Conservation (phyloP, 2,797 vertebrate genomes). For the Siniperca scherzeri region DNA sequence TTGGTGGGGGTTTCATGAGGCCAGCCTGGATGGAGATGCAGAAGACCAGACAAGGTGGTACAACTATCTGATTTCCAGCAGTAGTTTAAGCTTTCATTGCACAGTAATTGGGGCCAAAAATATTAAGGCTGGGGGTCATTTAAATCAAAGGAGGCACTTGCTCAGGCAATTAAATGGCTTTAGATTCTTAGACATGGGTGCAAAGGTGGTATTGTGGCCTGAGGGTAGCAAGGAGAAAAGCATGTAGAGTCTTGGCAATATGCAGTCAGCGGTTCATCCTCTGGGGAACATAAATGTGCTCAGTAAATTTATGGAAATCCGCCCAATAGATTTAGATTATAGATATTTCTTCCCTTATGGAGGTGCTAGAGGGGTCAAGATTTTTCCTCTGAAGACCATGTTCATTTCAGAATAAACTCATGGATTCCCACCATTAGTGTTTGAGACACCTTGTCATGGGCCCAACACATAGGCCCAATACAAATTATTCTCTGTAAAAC, state of each 20-base stretch:
- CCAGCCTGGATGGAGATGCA: background rate
- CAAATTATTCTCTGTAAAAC: too few species aligned
- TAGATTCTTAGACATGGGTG: background rate
- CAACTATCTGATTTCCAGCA: background rate
- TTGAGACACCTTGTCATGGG: too few species aligned
- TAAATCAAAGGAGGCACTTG: background rate
- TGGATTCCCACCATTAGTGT: too few species aligned
- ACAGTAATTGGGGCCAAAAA: background rate
- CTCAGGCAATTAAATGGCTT: background rate
- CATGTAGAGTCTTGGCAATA: background rate
- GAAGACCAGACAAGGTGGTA: background rate
- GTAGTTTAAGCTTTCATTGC: background rate
- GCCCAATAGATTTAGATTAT: background rate
- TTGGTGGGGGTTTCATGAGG: background rate
- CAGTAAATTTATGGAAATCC: background rate
- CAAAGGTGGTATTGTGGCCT: background rate
- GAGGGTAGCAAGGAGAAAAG: background rate
- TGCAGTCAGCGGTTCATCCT: background rate
- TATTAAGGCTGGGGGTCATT: background rate
- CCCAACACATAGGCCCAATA: too few species aligned
- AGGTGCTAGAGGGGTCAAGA: too few species aligned
- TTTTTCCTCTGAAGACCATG: too few species aligned
- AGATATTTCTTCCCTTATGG: background rate
- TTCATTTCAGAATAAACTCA: too few species aligned
- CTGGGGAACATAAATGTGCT: background rate